Evolutionary conservation across 1,140 invertebrate species (phyloP).

Genomic region (Drosophila ercepeae): DNA sequence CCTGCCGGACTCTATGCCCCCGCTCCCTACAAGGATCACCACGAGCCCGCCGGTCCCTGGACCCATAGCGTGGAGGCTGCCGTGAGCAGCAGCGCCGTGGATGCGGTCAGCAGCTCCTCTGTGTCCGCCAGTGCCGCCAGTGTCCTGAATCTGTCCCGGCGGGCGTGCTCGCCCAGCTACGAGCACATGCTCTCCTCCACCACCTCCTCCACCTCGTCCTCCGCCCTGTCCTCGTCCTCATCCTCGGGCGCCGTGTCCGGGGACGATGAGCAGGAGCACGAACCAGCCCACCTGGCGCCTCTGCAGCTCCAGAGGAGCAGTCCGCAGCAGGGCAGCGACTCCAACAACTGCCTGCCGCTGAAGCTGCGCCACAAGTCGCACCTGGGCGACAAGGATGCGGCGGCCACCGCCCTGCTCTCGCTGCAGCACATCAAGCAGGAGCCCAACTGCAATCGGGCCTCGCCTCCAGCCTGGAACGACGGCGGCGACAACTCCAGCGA

Average conservation of each 20-base stretch:
- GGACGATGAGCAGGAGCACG: constrained; percentile 83
- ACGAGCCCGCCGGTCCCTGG: constrained; percentile 52
- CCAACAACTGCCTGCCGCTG: constrained; percentile 90
- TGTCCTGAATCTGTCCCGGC: constrained; percentile 88
- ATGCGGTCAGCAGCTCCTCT: constrained; percentile 67
- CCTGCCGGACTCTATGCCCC: constrained; percentile 30
- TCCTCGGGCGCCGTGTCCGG: constrained; percentile 89
- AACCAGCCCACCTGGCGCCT: constrained; percentile 41
- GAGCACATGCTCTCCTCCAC: constrained; percentile 76
- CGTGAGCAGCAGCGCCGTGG: constrained; percentile 71
- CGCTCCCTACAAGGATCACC: constrained; percentile 55
- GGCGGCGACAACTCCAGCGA: constrained; percentile 93
- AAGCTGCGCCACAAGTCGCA: constrained; percentile 97
- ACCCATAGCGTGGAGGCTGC: constrained; percentile 42
- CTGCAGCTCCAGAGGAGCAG: constrained; percentile 29
- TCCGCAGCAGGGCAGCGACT: constrained; percentile 52
- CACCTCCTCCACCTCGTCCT: constrained; percentile 49
- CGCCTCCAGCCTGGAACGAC: constrained; percentile 91
- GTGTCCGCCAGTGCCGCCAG: constrained; percentile 82
- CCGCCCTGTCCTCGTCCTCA: constrained; percentile 52
- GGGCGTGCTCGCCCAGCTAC: constrained; percentile 82
- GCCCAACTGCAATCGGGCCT: constrained; percentile 87
- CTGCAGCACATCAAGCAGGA: constrained; percentile 93
- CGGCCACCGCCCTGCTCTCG: constrained; percentile 90
- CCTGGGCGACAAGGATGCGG: constrained; percentile 93